Evolutionary conservation across 2,888 invertebrate genomes (phyloP).

Genomic region (Drosophila paranaensis): DNA sequence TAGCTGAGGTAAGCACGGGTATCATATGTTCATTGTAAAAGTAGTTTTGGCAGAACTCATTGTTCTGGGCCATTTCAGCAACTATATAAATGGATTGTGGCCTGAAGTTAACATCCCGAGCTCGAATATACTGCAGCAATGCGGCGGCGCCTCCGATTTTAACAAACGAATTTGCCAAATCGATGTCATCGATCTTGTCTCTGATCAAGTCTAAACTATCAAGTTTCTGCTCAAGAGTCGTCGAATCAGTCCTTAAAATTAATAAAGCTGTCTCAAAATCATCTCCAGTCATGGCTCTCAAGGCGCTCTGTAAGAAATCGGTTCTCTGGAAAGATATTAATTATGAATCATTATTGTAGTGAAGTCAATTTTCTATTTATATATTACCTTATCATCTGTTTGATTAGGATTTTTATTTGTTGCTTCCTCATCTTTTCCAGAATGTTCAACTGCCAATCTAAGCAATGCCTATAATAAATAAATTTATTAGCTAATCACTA

Average conservation of each 20-base stretch:
- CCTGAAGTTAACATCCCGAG: constrained; percentile 87
- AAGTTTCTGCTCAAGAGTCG: constrained; percentile 47
- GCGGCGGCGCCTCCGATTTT: constrained; percentile 56
- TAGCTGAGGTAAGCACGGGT: constrained; percentile 85
- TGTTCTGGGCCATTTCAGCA: constrained; percentile 93
- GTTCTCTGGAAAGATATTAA: constrained; percentile 23
- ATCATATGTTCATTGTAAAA: constrained; percentile 89
- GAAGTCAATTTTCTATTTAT: neutral
- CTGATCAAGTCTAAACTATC: constrained; percentile 52
- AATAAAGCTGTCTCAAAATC: constrained; percentile 57
- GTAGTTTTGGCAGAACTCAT: constrained; percentile 91
- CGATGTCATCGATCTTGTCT: constrained; percentile 66
- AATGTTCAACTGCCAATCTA: constrained; percentile 47
- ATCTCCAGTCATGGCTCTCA: constrained; percentile 55
- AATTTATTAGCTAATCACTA: neutral
- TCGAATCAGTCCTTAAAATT: constrained; percentile 29
- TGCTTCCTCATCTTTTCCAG: constrained; percentile 32
- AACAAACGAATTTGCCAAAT: constrained; percentile 62
- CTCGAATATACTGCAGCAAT: constrained; percentile 37
- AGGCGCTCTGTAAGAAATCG: constrained; percentile 49
- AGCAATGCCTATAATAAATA: constrained; percentile 31
- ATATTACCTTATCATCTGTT: constrained; percentile 24
- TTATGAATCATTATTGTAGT: neutral
- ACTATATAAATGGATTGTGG: constrained; percentile 89
- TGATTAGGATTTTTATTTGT: neutral